Evolutionary conservation across 2,797 vertebrate genomes (phyloP), one percentile per base, ranked within the genome.

Genomic region (Ctenopoma multispine): DNA sequence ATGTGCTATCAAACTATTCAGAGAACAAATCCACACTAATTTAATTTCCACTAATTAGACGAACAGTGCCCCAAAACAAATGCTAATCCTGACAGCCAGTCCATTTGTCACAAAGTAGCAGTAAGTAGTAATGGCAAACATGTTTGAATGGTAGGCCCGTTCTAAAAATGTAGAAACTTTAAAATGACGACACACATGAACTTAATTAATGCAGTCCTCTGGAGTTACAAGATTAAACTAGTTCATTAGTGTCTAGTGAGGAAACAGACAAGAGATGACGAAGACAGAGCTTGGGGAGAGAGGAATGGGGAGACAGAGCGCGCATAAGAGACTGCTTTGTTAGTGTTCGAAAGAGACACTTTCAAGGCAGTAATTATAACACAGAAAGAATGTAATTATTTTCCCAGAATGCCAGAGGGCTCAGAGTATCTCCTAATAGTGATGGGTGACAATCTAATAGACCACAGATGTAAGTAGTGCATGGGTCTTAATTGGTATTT

Each of bases 381-480:
- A 58, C 82, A 72, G 72, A 79, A 81, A 85, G 87, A 90, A 91
- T 85, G 78, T 88, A 83, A 92, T 90, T 88, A 92, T 92, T 93
- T 87, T 86, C 80, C 82, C 76, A 85, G 83, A 89, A 85, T 86
- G 84, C 88, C 90, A 79, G 75, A 75, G 86, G 89, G 78, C 71
- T 82, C 67, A 4, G 54, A 73, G 77, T 83, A 61, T 72, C 84
- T 81, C 62, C 80, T 89, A 87, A 89, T 87, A 88, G 79, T 84
- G 91, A 92, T 83, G 86, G 85, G 79, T 91, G 90, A 92, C 89
- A 89, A 90, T 92, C 86, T 86, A 89, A 91, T 87, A 81, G 77
- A 72, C 79, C 54, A 34, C 65, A 85, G 78, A 87, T 86, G 75
- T 70, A 70, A 80, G 70, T 41, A 36, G 75, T 49, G 81, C 61